These are phyloP conservation scores for Limnothrissa miodon DNA, from an alignment of 2,113 vertebrate species.

Conservation along the genomic window DNA sequence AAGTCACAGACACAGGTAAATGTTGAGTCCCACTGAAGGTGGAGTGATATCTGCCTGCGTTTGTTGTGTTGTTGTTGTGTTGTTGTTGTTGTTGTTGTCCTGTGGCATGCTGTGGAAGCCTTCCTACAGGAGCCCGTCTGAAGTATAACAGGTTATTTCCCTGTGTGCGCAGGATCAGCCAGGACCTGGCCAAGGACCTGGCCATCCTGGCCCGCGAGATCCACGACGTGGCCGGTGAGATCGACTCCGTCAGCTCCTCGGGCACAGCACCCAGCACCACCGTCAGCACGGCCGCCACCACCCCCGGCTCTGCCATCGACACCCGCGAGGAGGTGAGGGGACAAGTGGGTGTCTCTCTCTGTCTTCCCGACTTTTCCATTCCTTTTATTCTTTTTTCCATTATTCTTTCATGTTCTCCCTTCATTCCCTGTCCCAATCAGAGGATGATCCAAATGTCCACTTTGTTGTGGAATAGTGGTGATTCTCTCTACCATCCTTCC, in stretches of 20 bases:
- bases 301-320: conserved; percentile 82
- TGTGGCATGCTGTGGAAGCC: conserved; percentile 34
- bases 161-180: conserved; percentile 95
- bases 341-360: neutral
- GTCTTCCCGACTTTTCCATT: conserved; percentile 63
- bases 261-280: conserved; percentile 98
- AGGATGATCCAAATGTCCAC: too few species aligned
- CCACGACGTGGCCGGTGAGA: conserved; percentile 90
- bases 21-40: neutral
- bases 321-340: conserved; percentile 98
- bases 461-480: too few species aligned
- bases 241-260: conserved; percentile 77
- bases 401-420: conserved; percentile 61
- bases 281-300: conserved; percentile 70
- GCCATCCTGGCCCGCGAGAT: conserved; percentile 94
- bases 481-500: too few species aligned
- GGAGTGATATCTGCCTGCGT: too few species aligned
- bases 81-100: conserved; percentile 31
- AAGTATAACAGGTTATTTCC: conserved; percentile 79
- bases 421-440: neutral
- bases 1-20: neutral
- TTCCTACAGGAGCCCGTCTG: conserved; percentile 64
- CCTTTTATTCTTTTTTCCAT: conserved; percentile 82
- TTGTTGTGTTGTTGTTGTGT: too few species aligned
- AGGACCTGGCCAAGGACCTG: conserved; percentile 95